Conservation (phyloP, 2,888 invertebrate species). For the Hydroisotoma schaefferi region DNA sequence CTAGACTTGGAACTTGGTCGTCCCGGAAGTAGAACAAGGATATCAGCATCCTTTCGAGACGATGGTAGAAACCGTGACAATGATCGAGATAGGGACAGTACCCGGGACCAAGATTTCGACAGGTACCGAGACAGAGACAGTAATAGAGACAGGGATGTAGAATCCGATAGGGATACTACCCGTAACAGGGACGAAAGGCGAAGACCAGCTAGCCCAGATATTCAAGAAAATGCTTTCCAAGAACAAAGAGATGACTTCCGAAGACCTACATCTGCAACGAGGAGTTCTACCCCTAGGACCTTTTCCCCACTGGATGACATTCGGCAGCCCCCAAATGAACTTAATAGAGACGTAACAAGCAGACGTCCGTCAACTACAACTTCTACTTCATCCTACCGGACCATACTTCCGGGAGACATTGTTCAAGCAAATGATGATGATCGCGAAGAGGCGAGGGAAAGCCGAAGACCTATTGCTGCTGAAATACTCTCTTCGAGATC, state of each 20-base stretch:
- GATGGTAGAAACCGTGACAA: background rate
- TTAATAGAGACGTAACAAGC: background rate
- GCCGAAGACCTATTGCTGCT: background rate
- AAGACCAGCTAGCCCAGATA: background rate
- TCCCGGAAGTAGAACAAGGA: background rate
- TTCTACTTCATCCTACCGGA: conserved; percentile 8
- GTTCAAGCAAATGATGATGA: background rate
- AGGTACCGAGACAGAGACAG: background rate
- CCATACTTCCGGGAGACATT: background rate
- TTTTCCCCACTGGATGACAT: too few species aligned
- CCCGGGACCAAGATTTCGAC: background rate
- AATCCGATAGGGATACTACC: background rate
- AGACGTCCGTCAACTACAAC: conserved; percentile 1
- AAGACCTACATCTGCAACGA: background rate
- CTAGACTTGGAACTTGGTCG: background rate
- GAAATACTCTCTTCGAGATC: conserved; percentile 11
- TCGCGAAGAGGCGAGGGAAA: conserved; percentile 1
- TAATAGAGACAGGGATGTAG: background rate
- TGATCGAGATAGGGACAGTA: background rate
- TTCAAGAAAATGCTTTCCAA: too few species aligned
- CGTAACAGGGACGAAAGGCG: too few species aligned
- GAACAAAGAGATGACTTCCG: background rate
- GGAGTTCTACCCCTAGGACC: background rate
- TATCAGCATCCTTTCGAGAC: background rate
- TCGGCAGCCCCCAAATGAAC: too few species aligned